These are phyloP conservation scores for Samia ricini DNA, from an alignment of 1,140 invertebrate species.

Conservation along the genomic window DNA sequence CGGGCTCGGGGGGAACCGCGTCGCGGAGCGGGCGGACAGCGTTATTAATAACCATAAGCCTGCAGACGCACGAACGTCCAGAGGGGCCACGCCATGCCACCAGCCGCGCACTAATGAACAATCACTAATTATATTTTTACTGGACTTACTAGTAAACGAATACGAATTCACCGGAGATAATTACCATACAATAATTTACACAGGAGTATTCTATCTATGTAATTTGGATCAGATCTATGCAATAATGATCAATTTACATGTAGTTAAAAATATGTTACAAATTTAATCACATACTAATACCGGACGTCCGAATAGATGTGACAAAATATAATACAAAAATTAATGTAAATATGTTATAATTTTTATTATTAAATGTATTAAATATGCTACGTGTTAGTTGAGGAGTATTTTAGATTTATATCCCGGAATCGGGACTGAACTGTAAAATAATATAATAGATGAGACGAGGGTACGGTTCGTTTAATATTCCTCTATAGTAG, in stretches of 20 bases:
- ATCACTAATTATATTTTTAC: constrained; percentile 77
- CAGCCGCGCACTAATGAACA: constrained; percentile 70
- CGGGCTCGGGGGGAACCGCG: constrained; percentile 29
- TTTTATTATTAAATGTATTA: not conserved
- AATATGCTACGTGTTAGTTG: not conserved
- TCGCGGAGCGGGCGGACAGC: constrained; percentile 37
- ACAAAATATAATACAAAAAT: too few species aligned
- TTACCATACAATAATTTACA: constrained; percentile 1
- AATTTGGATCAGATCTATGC: not conserved
- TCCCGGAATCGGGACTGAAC: constrained; percentile 27
- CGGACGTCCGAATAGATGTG: too few species aligned
- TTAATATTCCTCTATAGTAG: constrained; percentile 65
- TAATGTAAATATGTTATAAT: too few species aligned
- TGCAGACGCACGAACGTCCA: constrained; percentile 74
- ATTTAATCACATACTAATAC: too few species aligned
- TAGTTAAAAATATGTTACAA: too few species aligned
- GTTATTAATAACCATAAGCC: constrained; percentile 78
- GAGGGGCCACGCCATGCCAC: constrained; percentile 37
- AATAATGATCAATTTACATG: not conserved
- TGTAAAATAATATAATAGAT: constrained; percentile 26
- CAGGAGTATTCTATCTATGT: not conserved
- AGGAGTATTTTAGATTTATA: constrained; percentile 14
- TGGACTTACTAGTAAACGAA: constrained; percentile 67
- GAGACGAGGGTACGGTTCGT: constrained; percentile 31
- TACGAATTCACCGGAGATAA: constrained; percentile 41